phyloP scores from a whole-genome alignment of 2,888 invertebrate genomes.

The Agrotis ipsilon region DNA sequence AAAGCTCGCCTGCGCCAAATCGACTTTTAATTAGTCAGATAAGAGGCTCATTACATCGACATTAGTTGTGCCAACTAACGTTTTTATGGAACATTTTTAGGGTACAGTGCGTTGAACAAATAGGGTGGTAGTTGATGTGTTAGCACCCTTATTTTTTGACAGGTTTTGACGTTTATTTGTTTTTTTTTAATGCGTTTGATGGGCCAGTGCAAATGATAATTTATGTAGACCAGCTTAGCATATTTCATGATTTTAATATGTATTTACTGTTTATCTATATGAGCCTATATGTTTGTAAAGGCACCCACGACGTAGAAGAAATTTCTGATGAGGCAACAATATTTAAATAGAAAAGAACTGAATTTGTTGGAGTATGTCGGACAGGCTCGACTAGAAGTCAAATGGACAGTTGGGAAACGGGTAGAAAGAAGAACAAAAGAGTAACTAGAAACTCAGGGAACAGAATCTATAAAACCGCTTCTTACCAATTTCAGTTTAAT shows the following conservation, averaged over 20 bases:
- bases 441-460: background rate
- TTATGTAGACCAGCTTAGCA: background rate
- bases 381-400: too few relatives aligned
- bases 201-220: background rate
- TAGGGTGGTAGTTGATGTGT: slow-evolving; percentile 12
- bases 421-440: background rate
- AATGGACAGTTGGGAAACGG: too few relatives aligned
- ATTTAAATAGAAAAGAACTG: too few relatives aligned
- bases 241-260: too few relatives aligned
- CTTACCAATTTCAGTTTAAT: too few relatives aligned
- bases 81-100: slow-evolving; percentile 76
- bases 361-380: too few relatives aligned
- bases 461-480: background rate
- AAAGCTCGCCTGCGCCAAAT: slow-evolving; percentile 85
- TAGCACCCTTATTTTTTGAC: slow-evolving; percentile 11
- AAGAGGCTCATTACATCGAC: slow-evolving; percentile 88
- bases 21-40: slow-evolving; percentile 91
- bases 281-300: too few relatives aligned
- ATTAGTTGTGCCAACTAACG: slow-evolving; percentile 86
- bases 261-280: too few relatives aligned
- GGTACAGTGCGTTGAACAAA: slow-evolving; percentile 66
- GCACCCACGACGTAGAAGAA: too few relatives aligned
- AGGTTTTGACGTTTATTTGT: background rate
- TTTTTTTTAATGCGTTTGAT: background rate
- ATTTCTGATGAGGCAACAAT: too few relatives aligned